Percentiles rank a stretch among this genome's conserved stretches.
Evolutionary conservation across 2,888 invertebrate genomes (phyloP).

Genomic region (Troides aeacus): DNA sequence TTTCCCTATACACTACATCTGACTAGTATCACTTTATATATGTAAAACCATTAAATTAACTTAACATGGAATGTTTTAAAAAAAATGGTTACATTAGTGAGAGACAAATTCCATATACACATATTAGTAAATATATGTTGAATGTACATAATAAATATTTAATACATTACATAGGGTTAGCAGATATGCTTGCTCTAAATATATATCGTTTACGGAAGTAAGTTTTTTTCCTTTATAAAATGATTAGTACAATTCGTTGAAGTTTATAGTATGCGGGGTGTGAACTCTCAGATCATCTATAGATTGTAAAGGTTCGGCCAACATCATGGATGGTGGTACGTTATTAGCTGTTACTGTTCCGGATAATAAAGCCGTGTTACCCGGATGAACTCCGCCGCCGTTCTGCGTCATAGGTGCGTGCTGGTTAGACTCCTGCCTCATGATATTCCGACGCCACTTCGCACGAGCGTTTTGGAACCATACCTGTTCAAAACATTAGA

Average conservation of each 20-base stretch:
- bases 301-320: conserved; percentile 57
- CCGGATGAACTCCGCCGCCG: conserved; percentile 46
- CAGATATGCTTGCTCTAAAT: background rate
- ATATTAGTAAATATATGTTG: conserved; percentile 3
- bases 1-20: conserved; percentile 31
- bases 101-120: conserved; percentile 2
- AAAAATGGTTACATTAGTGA: background rate
- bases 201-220: background rate
- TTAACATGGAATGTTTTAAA: conserved; percentile 21
- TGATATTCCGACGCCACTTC: conserved; percentile 97
- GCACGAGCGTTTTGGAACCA: conserved; percentile 99
- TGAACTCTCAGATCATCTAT: conserved; percentile 67
- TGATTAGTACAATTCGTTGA: conserved; percentile 67
- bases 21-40: conserved; percentile 53
- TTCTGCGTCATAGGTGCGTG: conserved; percentile 44
- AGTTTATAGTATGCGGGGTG: conserved; percentile 63
- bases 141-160: conserved; percentile 15
- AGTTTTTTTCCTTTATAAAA: conserved; percentile 6
- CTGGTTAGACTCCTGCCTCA: conserved; percentile 85
- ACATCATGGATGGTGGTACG: conserved; percentile 48
- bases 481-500: conserved; percentile 82
- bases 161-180: conserved; percentile 1
- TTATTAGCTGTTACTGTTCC: conserved; percentile 40
- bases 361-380: conserved; percentile 49
- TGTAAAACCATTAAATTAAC: conserved; percentile 31